phyloP scores from a whole-genome alignment of 2,797 vertebrate species.

The Neosalanx taihuensis region DNA sequence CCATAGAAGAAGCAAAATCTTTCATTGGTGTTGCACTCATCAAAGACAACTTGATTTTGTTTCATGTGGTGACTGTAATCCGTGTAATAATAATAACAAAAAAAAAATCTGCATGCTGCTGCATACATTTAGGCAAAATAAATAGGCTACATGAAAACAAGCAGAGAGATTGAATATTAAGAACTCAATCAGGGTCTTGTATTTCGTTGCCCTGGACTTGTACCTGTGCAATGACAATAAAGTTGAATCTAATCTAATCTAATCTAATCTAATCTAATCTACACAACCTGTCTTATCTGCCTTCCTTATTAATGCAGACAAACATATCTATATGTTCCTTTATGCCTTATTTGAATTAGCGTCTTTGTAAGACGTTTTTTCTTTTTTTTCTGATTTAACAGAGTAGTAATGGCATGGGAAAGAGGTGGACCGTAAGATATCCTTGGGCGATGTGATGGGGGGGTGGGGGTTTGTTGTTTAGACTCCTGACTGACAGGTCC shows the following conservation, averaged over 20 bases:
- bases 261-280: too few relatives aligned
- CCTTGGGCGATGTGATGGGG: too few relatives aligned
- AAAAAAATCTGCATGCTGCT: background rate
- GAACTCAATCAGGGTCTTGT: background rate
- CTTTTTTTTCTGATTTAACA: slow-evolving; percentile 11
- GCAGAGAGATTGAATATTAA: background rate
- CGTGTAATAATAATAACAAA: slow-evolving; percentile 11
- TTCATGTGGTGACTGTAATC: slow-evolving; percentile 8
- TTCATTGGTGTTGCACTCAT: background rate
- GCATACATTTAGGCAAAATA: background rate
- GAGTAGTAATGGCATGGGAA: background rate
- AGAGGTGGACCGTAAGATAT: background rate
- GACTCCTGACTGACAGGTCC: too few relatives aligned
- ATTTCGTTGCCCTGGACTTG: too few relatives aligned
- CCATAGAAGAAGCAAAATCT: background rate
- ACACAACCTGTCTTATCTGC: slow-evolving; percentile 7
- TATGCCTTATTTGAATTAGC: slow-evolving; percentile 24
- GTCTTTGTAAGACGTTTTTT: slow-evolving; percentile 14
- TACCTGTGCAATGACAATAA: too few relatives aligned
- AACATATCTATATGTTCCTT: slow-evolving; percentile 26
- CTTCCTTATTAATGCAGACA: slow-evolving; percentile 13
- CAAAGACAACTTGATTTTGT: slow-evolving; percentile 14
- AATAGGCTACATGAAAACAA: background rate
- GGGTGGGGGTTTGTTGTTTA: too few relatives aligned
- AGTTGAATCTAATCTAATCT: too few relatives aligned